Conservation (phyloP, 2,797 vertebrate genomes). For the Pterois miles region DNA sequence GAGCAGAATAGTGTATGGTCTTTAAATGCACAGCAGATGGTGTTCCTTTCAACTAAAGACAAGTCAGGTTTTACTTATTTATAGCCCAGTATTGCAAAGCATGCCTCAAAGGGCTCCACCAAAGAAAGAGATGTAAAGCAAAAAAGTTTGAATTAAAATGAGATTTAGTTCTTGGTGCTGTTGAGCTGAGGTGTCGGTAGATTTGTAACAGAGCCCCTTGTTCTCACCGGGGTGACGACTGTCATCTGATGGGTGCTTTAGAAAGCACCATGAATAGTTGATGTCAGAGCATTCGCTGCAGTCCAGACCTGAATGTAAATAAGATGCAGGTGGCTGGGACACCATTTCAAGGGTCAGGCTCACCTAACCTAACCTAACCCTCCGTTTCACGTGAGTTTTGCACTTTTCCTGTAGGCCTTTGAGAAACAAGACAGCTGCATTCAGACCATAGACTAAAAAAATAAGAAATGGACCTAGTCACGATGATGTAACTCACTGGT, state of each 20-base stretch:
- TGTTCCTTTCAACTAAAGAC: conserved; percentile 39
- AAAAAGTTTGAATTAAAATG: conserved; percentile 9
- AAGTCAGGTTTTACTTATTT: conserved; percentile 48
- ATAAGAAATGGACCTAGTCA: too few species aligned
- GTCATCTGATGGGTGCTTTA: conserved; percentile 60
- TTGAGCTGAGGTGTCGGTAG: not conserved
- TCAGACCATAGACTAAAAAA: not conserved
- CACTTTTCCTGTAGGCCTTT: not conserved
- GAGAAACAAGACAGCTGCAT: not conserved
- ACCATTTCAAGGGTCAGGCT: conserved; percentile 68
- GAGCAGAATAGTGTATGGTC: conserved; percentile 11
- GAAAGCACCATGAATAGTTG: conserved; percentile 77
- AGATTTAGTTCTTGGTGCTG: conserved; percentile 1
- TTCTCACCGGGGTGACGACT: conserved; percentile 45
- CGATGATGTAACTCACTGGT: too few species aligned
- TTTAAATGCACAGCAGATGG: conserved; percentile 47
- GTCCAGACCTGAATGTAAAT: conserved; percentile 73
- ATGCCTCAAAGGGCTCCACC: conserved; percentile 10
- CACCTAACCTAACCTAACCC: too few species aligned
- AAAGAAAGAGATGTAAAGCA: not conserved
- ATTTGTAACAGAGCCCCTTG: conserved; percentile 39
- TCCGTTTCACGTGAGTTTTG: conserved; percentile 45
- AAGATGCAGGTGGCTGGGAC: conserved; percentile 68
- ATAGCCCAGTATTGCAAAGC: conserved; percentile 5
- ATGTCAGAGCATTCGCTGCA: conserved; percentile 66